These are phyloP conservation scores for Microctonus hyperodae DNA, from an alignment of 2,888 invertebrate species.

Conservation along the genomic window DNA sequence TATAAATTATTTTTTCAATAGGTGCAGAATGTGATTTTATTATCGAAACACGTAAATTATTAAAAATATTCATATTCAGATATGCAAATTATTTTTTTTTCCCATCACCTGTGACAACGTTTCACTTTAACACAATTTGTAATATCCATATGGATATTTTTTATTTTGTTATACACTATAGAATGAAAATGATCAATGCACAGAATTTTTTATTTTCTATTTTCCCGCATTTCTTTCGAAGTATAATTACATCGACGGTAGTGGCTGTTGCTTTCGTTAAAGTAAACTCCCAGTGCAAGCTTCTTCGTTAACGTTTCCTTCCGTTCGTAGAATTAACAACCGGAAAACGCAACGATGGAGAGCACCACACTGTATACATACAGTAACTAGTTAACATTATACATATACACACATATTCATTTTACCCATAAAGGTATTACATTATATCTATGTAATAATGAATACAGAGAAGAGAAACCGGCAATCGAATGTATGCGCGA, in stretches of 20 bases:
- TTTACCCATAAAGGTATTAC: not conserved
- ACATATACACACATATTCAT: not conserved
- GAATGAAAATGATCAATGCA: too few species aligned
- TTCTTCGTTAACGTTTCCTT: slow-evolving; percentile 39
- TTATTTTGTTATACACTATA: too few species aligned
- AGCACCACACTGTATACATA: not conserved
- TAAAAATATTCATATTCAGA: too few species aligned
- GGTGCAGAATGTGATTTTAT: too few species aligned
- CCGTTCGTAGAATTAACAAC: slow-evolving; percentile 37
- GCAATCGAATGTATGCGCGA: slow-evolving; percentile 34
- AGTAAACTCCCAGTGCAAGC: slow-evolving; percentile 18
- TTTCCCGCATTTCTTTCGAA: slow-evolving; percentile 17
- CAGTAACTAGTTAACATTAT: not conserved
- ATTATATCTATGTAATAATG: not conserved
- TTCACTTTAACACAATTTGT: too few species aligned
- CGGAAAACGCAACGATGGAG: slow-evolving; percentile 29
- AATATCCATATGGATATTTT: too few species aligned
- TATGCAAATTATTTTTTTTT: too few species aligned
- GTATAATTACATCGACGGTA: slow-evolving; percentile 19
- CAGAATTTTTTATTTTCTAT: not conserved
- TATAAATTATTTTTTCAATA: too few species aligned
- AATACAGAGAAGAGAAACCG: not conserved
- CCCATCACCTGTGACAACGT: too few species aligned
- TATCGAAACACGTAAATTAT: too few species aligned
- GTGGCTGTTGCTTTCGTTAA: slow-evolving; percentile 16